These are phyloP conservation scores for Cyclargus thomasi DNA, from an alignment of 1,140 invertebrate species.

Conservation along the genomic window DNA sequence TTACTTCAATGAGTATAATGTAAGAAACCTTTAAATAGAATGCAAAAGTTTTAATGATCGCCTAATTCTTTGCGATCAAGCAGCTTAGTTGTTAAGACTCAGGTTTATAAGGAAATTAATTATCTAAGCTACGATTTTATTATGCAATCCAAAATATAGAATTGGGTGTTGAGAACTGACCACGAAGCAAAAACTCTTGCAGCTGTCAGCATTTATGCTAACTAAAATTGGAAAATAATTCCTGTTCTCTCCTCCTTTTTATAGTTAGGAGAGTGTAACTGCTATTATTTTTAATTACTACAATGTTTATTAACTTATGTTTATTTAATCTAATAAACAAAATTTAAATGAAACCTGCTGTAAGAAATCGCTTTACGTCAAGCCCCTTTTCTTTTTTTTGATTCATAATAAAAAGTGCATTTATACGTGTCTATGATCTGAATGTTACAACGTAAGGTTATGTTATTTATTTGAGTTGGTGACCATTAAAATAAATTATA, in stretches of 20 bases:
- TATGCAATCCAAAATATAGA: slow-evolving; percentile 4
- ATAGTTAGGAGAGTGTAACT: background rate
- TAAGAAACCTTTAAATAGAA: slow-evolving; percentile 31
- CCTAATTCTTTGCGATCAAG: slow-evolving; percentile 33
- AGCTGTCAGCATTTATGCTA: too few species aligned
- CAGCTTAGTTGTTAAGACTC: slow-evolving; percentile 33
- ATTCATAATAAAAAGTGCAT: background rate
- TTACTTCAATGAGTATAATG: slow-evolving; percentile 21
- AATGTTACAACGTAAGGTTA: slow-evolving; percentile 55
- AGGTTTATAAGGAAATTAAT: background rate
- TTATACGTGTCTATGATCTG: slow-evolving; percentile 47
- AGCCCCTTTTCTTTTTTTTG: background rate
- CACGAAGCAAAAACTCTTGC: background rate
- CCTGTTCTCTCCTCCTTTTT: too few species aligned
- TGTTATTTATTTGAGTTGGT: slow-evolving; percentile 62
- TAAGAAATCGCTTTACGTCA: too few species aligned
- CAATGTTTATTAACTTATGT: too few species aligned
- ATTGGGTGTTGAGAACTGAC: background rate
- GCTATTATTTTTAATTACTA: background rate
- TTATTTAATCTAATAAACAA: too few species aligned
- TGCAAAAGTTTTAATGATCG: slow-evolving; percentile 15
- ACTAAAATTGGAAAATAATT: too few species aligned
- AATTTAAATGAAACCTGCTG: too few species aligned
- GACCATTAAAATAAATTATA: slow-evolving; percentile 41
- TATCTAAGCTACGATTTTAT: background rate